Evolutionary conservation across 2,797 vertebrate species (phyloP), one percentile per base, ranked within the genome.

Genomic region (Chaetodon trifasciatus): DNA sequence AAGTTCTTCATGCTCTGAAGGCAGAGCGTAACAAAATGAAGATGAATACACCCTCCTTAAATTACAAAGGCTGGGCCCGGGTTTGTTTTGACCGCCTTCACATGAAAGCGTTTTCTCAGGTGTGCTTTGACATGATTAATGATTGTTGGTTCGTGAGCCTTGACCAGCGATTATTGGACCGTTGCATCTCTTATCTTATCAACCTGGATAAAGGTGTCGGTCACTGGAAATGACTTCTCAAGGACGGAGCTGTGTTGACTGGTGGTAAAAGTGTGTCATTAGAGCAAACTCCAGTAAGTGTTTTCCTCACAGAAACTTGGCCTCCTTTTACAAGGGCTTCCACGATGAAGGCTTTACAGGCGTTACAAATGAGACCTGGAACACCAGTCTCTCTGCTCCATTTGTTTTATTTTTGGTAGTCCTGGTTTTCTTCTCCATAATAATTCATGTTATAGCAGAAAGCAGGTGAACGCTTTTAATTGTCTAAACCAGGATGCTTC

Each of bases 351-450:
- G 40, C 23, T 91, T 85, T 76, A 66, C 67, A 66, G 58, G 68
- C 57, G 1, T 82, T 62, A 77, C 44, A 88, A 83, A 87, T 84
- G 66, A 84, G 86, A 52, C 46, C 53, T 60, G 60, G 13, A 70
- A 60, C 55, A 76, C 8, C n/a, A 40, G 47, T 24, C 16, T 84
- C 78, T 82, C 32, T 49, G 81, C 32, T 78, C 75, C 49, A 66
- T 77, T 83, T 60, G 40, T 84, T 86, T 88, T 83, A 75, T 80
- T 80, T 86, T 84, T 63, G 56, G 46, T 67, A 66, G 39, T 42
- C 13, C 57, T 67, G 52, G 28, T 81, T 88, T 86, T 71, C 76
- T 69, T 17, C 46, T 47, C 46, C 53, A 6, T 72, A 19, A 76
- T 78, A 67, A 73, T 46, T 83, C 2, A 13, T 49, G 2, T 32